Evolutionary conservation across 1,140 invertebrate genomes (phyloP), one percentile per base, ranked within the genome.

Genomic region (Drosophila parvula): DNA sequence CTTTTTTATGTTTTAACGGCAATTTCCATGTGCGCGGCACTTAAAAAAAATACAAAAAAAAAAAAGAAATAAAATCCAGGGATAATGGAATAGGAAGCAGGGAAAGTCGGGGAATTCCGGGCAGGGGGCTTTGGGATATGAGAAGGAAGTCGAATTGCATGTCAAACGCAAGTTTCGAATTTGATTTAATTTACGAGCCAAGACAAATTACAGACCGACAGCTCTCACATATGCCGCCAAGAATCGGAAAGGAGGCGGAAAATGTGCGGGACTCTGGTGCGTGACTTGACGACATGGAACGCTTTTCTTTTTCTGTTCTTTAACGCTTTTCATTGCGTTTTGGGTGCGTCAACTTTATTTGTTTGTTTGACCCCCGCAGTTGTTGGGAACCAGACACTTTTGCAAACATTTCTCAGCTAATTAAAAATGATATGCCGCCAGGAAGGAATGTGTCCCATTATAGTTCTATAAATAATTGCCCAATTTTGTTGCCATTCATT

Each of bases 111-210:
- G 40, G 18, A 45, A 53, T 30, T 36, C 34, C 12, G 32, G 50
- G 16, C 27, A 14, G 61, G n/a, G 36, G 47, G 12, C 12, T 34
- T 14, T 40, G 30, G 40, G 55, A 27, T 58, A 58, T 70, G 68
- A 59, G 22, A 70, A 60, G 73, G 51, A 74, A 75, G 60, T 55
- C 62, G 59, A 80, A 89, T 88, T 58, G 84, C 84, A 88, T 88
- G 84, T 88, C 84, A 84, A 88, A 88, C 84, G 84, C 84, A 89
- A 88, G 73, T 84, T 78, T 88, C 65, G 61, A 70, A 89, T 84
- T 89, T 80, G 84, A 89, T 89, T 88, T 88, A 88, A 88, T 88
- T 88, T 88, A 88, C 73, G 84, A 80, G 69, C 58, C 76, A 80
- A 80, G 84, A 69, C 77, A 82, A 88, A 83, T 89, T 88, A 80